These are phyloP conservation scores for Chesias legatella DNA, from an alignment of 2,888 invertebrate genomes.

Conservation along the genomic window DNA sequence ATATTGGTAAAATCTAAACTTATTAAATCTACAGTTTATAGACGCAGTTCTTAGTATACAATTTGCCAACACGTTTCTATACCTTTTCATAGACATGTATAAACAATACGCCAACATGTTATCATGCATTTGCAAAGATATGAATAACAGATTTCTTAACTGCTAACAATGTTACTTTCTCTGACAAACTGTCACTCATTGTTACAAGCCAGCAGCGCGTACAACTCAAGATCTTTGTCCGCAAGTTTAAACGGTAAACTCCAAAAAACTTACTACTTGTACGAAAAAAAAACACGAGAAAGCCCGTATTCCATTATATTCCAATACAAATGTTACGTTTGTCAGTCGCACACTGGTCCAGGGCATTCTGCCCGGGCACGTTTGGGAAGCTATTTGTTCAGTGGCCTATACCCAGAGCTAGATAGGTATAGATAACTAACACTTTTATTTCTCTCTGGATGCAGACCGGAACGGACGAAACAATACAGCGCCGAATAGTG, in stretches of 20 bases:
- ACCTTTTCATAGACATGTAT: no score
- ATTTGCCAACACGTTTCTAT: no score
- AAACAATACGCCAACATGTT: no score
- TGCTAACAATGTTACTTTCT: no score
- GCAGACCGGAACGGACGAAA: constrained; percentile 25
- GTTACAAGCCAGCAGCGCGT: constrained; percentile 16
- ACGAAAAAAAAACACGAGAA: constrained; percentile 16
- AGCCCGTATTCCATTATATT: constrained; percentile 5
- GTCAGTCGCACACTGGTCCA: constrained; percentile 25
- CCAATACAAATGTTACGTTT: constrained; percentile 26
- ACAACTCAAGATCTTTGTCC: constrained; percentile 14
- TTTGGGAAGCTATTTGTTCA: constrained; percentile 27
- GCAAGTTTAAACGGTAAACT: constrained; percentile 10
- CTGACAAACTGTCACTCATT: constrained; percentile 3
- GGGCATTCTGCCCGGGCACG: constrained; percentile 21
- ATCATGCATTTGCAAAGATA: no score
- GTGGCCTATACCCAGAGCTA: constrained; percentile 10
- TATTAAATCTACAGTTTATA: no score
- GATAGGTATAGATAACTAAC: constrained; percentile 11
- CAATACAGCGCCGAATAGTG: constrained; percentile 25
- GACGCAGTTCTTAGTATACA: no score
- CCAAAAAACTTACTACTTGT: constrained; percentile 12
- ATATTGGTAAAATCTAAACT: no score
- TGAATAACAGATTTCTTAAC: no score
- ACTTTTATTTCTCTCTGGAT: constrained; percentile 21